These are phyloP conservation scores for Scaptomyza tumidula DNA, from an alignment of 2,888 invertebrate species.

Conservation along the genomic window DNA sequence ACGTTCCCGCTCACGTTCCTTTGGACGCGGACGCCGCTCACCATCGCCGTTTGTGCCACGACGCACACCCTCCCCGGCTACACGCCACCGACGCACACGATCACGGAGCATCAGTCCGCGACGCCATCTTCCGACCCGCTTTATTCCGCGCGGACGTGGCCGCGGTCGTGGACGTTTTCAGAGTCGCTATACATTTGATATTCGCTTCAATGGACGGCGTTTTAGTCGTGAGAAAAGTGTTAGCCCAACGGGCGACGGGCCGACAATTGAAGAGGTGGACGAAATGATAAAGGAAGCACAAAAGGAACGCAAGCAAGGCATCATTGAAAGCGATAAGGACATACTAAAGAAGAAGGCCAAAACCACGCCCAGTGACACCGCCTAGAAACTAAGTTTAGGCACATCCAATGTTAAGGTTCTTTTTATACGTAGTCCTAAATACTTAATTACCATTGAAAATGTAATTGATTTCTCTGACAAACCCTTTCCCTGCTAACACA, in stretches of 20 bases:
- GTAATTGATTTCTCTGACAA: conserved; percentile 29
- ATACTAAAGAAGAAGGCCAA: conserved; percentile 80
- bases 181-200: conserved; percentile 47
- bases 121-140: conserved; percentile 83
- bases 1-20: conserved; percentile 60
- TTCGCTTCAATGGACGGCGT: conserved; percentile 30
- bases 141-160: conserved; percentile 76
- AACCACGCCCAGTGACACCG: conserved; percentile 30
- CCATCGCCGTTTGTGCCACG: conserved; percentile 87
- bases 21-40: conserved; percentile 57
- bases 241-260: conserved; percentile 76
- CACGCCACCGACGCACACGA: conserved; percentile 64
- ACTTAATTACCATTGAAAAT: conserved; percentile 34
- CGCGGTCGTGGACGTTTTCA: conserved; percentile 48
- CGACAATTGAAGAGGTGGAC: conserved; percentile 86
- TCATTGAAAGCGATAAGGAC: conserved; percentile 86
- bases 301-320: conserved; percentile 86
- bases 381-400: conserved; percentile 20
- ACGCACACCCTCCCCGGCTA: conserved; percentile 84
- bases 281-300: conserved; percentile 86
- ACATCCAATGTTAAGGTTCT: conserved; percentile 49
- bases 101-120: conserved; percentile 76
- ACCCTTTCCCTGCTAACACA: neutral
- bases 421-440: conserved; percentile 37
- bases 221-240: conserved; percentile 85